Evolutionary conservation across 2,797 vertebrate species (phyloP).

Genomic region (Enteromius treurensis): DNA sequence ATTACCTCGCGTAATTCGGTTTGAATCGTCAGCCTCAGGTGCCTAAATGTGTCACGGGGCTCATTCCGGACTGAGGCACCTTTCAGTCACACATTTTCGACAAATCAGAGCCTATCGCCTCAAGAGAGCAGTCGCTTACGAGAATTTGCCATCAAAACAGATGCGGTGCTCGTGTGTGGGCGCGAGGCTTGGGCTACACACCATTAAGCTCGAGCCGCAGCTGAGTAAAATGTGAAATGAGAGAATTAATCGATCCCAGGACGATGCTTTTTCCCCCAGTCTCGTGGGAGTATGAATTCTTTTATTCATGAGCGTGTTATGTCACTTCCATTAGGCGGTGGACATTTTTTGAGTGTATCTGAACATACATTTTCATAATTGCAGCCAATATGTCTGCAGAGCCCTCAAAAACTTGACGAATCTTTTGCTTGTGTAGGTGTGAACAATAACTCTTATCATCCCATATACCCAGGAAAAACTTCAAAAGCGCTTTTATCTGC

Average conservation of each 20-base stretch:
- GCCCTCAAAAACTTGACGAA: conserved; percentile 20
- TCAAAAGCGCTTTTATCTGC: conserved; percentile 15
- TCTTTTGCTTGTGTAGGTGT: conserved; percentile 51
- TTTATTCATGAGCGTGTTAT: conserved; percentile 61
- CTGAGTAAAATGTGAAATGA: conserved; percentile 59
- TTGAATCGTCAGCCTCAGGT: conserved; percentile 23
- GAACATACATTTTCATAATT: conserved; percentile 69
- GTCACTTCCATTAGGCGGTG: conserved; percentile 58
- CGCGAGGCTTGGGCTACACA: conserved; percentile 61
- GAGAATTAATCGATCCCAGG: conserved; percentile 56
- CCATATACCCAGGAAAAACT: conserved; percentile 3
- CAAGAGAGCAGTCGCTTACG: conserved; percentile 48
- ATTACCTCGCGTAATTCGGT: conserved; percentile 9
- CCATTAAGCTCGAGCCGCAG: conserved; percentile 63
- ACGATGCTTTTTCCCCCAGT: conserved; percentile 47
- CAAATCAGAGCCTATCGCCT: conserved; percentile 41
- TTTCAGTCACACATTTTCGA: conserved; percentile 57
- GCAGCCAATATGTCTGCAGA: conserved; percentile 65
- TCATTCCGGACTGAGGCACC: conserved; percentile 41
- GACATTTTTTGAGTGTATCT: conserved; percentile 50
- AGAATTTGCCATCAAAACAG: conserved; percentile 59
- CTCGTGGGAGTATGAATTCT: conserved; percentile 59
- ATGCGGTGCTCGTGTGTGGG: conserved; percentile 60
- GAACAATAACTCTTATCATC: conserved; percentile 42
- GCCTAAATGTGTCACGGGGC: conserved; percentile 20